Conservation (phyloP, 2,797 vertebrate genomes). For the Eulemur coronatus region DNA sequence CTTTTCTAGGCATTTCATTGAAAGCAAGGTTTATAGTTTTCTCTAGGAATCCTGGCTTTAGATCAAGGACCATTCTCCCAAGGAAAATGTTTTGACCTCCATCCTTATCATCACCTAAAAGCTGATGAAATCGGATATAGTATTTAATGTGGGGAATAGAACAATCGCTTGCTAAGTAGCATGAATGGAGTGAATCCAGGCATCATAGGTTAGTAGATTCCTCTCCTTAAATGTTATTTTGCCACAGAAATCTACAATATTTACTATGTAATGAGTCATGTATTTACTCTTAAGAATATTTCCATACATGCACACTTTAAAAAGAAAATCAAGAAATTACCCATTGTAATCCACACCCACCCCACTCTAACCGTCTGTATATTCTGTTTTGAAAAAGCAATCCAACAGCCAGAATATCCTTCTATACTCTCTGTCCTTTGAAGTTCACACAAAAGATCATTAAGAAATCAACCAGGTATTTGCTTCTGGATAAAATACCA, state of each 20-base stretch:
- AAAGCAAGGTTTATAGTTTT: neutral
- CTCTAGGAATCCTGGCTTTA: neutral
- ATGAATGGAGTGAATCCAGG: neutral
- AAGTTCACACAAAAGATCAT: neutral
- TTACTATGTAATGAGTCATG: neutral
- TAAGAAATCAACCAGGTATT: neutral
- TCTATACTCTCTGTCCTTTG: neutral
- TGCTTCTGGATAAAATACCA: neutral
- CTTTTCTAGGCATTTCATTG: neutral
- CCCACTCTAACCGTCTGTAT: neutral
- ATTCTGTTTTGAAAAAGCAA: neutral
- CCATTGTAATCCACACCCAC: neutral
- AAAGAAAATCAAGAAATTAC: conserved; percentile 1
- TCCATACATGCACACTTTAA: neutral
- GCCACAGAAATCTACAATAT: neutral
- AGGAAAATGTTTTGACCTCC: neutral
- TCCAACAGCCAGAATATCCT: neutral
- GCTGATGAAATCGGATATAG: neutral
- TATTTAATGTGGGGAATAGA: neutral
- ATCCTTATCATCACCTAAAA: neutral
- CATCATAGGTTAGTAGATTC: neutral
- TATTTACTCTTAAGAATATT: neutral
- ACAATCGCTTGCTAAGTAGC: neutral
- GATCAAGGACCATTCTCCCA: neutral
- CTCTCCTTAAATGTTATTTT: neutral